Conservation (phyloP, 2,888 invertebrate species). For the Drosophila emarginata region DNA sequence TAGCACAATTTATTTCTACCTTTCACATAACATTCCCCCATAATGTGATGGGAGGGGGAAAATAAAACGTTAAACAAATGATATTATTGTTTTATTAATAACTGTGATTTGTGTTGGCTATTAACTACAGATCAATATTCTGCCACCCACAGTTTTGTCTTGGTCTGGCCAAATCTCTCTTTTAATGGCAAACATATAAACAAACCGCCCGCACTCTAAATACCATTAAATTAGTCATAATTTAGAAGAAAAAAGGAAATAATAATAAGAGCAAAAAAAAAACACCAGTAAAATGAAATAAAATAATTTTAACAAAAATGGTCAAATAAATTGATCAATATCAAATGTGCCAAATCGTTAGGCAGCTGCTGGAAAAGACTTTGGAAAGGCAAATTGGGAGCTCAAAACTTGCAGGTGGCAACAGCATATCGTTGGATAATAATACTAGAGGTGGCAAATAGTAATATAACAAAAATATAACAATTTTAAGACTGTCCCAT, state of each 20-base stretch:
- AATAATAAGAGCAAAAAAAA: slow-evolving; percentile 23
- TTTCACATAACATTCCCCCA: slow-evolving; percentile 67
- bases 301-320: slow-evolving; percentile 50
- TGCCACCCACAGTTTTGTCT: slow-evolving; percentile 63
- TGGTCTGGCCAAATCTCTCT: slow-evolving; percentile 31
- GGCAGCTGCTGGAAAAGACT: slow-evolving; percentile 53
- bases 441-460: neutral
- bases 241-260: slow-evolving; percentile 21
- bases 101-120: slow-evolving; percentile 34
- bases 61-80: slow-evolving; percentile 52
- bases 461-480: neutral
- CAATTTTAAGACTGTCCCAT: neutral
- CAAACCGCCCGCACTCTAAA: slow-evolving; percentile 64
- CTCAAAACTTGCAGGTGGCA: slow-evolving; percentile 21
- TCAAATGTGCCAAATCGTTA: slow-evolving; percentile 42
- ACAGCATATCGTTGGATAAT: slow-evolving; percentile 11
- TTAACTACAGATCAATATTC: neutral
- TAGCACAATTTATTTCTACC: slow-evolving; percentile 45
- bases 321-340: slow-evolving; percentile 55
- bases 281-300: neutral
- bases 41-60: slow-evolving; percentile 50
- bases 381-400: slow-evolving; percentile 23
- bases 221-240: slow-evolving; percentile 68
- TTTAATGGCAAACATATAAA: slow-evolving; percentile 17
- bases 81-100: slow-evolving; percentile 64